Percentiles rank a stretch among this genome's conserved stretches.
phyloP scores from a whole-genome alignment of 2,888 invertebrate species.

The Encarsia formosa region DNA sequence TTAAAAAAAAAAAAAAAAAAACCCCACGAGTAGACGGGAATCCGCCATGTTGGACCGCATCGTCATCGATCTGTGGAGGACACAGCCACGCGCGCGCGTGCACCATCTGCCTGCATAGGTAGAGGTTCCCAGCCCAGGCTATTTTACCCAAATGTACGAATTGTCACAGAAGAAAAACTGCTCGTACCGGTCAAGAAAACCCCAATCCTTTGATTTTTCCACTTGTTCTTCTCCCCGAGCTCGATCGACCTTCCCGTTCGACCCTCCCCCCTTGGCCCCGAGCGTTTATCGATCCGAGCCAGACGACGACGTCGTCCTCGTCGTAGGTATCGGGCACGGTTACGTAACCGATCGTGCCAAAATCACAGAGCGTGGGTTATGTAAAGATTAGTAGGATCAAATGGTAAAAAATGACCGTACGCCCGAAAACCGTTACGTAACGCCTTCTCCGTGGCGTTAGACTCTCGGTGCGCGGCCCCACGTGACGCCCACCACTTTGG shows the following conservation, averaged over 20 bases:
- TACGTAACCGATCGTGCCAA: slow-evolving; percentile 35
- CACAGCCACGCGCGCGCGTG: slow-evolving; percentile 33
- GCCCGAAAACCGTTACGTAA: not conserved
- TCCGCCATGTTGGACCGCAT: slow-evolving; percentile 47
- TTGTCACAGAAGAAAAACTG: no score
- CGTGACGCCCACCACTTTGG: not conserved
- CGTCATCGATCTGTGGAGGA: slow-evolving; percentile 46
- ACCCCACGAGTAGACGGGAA: not conserved
- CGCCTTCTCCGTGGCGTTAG: not conserved
- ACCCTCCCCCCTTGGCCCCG: not conserved
- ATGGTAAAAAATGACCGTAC: no score
- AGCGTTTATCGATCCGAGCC: slow-evolving; percentile 41
- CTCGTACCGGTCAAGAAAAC: no score
- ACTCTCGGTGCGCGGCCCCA: not conserved
- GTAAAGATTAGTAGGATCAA: no score
- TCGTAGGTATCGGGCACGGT: slow-evolving; percentile 14
- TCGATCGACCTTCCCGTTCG: not conserved
- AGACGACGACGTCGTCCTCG: slow-evolving; percentile 26
- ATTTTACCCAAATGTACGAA: no score
- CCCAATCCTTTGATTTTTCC: not conserved
- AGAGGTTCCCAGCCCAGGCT: no score
- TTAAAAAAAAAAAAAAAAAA: no score
- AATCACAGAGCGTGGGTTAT: slow-evolving; percentile 26
- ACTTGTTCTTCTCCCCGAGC: no score
- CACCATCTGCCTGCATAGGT: no score